Conservation (phyloP, 2,888 invertebrate species). For the Calameuta filiformis region DNA sequence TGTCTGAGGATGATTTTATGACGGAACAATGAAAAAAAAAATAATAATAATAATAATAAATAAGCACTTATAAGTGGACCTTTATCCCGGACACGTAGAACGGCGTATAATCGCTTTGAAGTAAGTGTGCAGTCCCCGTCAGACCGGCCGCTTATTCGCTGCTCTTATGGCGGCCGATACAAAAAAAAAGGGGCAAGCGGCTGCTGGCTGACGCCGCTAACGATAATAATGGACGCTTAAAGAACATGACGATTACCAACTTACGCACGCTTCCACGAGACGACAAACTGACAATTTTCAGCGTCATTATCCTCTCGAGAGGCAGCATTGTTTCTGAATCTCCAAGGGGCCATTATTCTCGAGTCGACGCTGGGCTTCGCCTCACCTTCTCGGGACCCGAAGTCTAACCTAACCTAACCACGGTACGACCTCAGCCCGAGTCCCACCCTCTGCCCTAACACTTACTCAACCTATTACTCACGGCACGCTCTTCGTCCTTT, state of each 20-base stretch:
- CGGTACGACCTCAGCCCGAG: conserved; percentile 3
- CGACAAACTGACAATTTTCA: conserved; percentile 55
- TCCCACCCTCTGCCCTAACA: background rate
- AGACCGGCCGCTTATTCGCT: background rate
- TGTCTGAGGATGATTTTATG: background rate
- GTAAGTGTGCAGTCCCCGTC: background rate
- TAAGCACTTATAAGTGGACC: background rate
- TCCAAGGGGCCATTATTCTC: conserved; percentile 40
- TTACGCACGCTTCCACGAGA: conserved; percentile 37
- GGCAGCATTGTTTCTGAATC: conserved; percentile 49
- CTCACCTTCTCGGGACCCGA: background rate
- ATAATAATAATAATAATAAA: background rate
- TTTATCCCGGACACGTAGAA: conserved; percentile 1
- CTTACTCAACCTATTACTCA: background rate
- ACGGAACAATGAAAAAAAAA: background rate
- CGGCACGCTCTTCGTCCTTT: background rate
- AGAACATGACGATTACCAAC: conserved; percentile 45
- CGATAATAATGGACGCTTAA: conserved; percentile 35
- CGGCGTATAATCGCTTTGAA: background rate
- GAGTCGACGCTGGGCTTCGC: conserved; percentile 4
- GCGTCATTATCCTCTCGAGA: conserved; percentile 51
- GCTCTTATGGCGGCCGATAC: conserved; percentile 1
- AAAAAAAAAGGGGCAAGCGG: conserved; percentile 6
- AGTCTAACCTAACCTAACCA: background rate
- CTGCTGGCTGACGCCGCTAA: background rate